phyloP scores from a whole-genome alignment of 2,797 vertebrate genomes.

The Poecilia wingei region DNA sequence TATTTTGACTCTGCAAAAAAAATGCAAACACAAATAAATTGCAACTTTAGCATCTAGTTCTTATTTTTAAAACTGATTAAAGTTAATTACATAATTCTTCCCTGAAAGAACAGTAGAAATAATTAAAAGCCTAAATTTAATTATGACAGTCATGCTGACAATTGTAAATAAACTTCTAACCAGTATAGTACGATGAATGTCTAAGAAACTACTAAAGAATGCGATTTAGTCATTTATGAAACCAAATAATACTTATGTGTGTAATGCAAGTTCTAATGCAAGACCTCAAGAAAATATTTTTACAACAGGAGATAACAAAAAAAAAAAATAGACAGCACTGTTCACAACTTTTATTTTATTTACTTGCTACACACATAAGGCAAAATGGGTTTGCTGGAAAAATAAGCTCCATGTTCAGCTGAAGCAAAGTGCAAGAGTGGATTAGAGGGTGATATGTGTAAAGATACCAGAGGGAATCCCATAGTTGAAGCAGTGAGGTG shows the following conservation, averaged over 20 bases:
- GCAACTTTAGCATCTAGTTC: background rate
- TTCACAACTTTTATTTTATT: background rate
- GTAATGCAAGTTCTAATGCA: conserved; percentile 29
- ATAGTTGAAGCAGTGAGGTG: conserved; percentile 9
- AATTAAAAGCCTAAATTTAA: background rate
- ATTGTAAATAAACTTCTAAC: background rate
- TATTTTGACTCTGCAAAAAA: background rate
- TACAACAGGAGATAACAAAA: background rate
- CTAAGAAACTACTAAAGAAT: background rate
- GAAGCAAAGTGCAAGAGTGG: conserved; percentile 28
- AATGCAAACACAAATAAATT: too few species aligned
- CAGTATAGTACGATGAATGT: background rate
- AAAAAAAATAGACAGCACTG: background rate
- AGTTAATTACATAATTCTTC: background rate
- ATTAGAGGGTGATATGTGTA: background rate
- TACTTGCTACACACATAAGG: conserved; percentile 12
- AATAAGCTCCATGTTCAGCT: background rate
- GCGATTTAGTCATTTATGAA: background rate
- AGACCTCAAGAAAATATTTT: conserved; percentile 9
- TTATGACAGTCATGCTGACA: background rate
- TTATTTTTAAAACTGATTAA: background rate
- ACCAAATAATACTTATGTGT: conserved; percentile 6
- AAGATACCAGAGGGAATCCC: conserved; percentile 16
- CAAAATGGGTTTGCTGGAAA: conserved; percentile 11
- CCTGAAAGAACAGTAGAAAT: background rate